Evolutionary conservation across 2,797 vertebrate species (phyloP).

Genomic region (Schizopygopsis malacanthus): DNA sequence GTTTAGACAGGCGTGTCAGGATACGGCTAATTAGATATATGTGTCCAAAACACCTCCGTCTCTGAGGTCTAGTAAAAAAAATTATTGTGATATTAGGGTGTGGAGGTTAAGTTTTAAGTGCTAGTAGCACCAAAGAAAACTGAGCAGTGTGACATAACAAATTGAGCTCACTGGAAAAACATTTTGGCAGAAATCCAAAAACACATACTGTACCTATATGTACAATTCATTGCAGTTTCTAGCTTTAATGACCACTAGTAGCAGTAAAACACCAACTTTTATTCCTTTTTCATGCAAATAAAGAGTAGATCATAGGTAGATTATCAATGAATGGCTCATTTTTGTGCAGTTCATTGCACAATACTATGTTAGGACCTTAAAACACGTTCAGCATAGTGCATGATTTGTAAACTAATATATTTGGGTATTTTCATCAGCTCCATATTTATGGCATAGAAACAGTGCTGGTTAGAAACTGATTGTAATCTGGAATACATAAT

Average conservation of each 20-base stretch:
- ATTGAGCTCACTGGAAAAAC: not conserved
- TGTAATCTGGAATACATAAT: no score
- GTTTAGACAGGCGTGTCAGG: conserved; percentile 5
- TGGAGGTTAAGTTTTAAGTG: not conserved
- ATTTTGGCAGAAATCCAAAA: not conserved
- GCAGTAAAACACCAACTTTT: not conserved
- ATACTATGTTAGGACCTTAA: no score
- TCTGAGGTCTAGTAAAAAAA: conserved; percentile 15
- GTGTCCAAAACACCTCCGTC: not conserved
- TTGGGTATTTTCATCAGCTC: not conserved
- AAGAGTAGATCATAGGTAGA: not conserved
- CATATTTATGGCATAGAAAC: not conserved
- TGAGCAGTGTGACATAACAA: not conserved
- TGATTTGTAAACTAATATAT: not conserved
- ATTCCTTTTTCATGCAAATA: not conserved
- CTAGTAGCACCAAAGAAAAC: conserved; percentile 3
- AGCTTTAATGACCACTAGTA: not conserved
- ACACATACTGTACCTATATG: not conserved
- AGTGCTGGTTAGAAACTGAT: not conserved
- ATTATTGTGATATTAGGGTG: not conserved
- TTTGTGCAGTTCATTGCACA: no score
- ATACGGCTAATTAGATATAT: conserved; percentile 3
- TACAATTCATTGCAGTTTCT: not conserved
- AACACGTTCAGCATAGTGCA: not conserved
- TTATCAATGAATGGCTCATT: not conserved